Conservation (phyloP, 2,113 vertebrate genomes). For the Odontesthes bonariensis region DNA sequence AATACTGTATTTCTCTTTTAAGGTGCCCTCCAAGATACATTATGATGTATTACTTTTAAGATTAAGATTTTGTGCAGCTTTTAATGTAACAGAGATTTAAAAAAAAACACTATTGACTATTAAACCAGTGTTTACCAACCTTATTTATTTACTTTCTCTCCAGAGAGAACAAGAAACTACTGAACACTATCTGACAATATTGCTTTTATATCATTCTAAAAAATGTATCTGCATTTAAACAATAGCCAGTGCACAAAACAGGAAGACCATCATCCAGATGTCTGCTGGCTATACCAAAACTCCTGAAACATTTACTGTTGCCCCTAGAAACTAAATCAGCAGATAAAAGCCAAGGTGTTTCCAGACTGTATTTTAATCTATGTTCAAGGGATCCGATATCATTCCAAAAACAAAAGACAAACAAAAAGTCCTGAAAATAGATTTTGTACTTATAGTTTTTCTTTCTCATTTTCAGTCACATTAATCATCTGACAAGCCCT, state of each 20-base stretch:
- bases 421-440: background rate
- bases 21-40: too few relatives aligned
- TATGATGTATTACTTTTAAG: too few relatives aligned
- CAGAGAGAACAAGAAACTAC: too few relatives aligned
- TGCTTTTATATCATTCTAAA: too few relatives aligned
- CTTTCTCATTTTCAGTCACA: background rate
- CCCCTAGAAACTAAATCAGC: background rate
- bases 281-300: background rate
- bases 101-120: too few relatives aligned
- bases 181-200: too few relatives aligned
- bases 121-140: too few relatives aligned
- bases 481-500: background rate
- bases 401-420: background rate
- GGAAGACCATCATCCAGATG: background rate
- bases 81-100: too few relatives aligned
- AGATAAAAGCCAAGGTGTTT: background rate
- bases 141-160: too few relatives aligned
- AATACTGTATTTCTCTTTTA: too few relatives aligned
- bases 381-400: background rate
- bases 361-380: background rate
- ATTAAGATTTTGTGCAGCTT: too few relatives aligned
- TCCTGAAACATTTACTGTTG: background rate
- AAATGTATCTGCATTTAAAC: background rate
- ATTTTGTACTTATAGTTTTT: background rate
- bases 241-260: background rate